Percentiles rank a stretch among this genome's conserved stretches.
These are phyloP conservation scores for Callaeas wilsoni DNA, from an alignment of 2,113 vertebrate species.

Conservation along the genomic window DNA sequence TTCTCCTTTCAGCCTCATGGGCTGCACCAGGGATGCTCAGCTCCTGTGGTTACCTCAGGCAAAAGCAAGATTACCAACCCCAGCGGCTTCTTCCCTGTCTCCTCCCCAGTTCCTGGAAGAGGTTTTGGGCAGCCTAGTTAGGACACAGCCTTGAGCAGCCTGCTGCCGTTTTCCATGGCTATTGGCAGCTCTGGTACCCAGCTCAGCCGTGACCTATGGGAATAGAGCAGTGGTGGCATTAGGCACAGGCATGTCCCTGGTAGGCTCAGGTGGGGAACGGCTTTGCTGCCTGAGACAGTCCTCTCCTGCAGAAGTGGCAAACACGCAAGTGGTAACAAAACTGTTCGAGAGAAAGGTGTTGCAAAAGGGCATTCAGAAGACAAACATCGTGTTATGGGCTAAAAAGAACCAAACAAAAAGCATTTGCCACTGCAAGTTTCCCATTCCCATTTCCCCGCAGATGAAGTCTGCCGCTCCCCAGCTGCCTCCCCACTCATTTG, in stretches of 20 bases:
- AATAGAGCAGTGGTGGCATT: background rate
- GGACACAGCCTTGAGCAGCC: background rate
- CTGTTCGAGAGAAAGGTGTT: fast-evolving
- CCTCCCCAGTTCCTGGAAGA: background rate
- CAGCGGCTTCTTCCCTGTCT: fast-evolving
- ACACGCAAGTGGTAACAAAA: background rate
- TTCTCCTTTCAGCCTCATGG: background rate
- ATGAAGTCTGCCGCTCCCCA: background rate
- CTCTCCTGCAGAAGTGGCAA: background rate
- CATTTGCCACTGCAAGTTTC: background rate
- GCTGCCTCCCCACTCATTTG: background rate
- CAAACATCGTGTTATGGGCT: background rate
- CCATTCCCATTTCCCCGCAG: background rate
- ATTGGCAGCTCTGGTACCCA: background rate
- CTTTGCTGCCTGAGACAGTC: background rate
- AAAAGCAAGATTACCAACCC: background rate
- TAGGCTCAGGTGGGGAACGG: background rate
- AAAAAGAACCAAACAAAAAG: background rate
- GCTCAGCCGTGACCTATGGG: background rate
- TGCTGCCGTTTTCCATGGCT: background rate
- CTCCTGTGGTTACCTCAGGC: fast-evolving
- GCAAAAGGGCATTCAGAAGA: background rate
- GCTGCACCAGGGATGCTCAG: background rate
- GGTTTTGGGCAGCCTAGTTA: background rate
- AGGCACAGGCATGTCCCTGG: background rate